phyloP scores from a whole-genome alignment of 2,113 vertebrate species.

The Catharus fuscescens region DNA sequence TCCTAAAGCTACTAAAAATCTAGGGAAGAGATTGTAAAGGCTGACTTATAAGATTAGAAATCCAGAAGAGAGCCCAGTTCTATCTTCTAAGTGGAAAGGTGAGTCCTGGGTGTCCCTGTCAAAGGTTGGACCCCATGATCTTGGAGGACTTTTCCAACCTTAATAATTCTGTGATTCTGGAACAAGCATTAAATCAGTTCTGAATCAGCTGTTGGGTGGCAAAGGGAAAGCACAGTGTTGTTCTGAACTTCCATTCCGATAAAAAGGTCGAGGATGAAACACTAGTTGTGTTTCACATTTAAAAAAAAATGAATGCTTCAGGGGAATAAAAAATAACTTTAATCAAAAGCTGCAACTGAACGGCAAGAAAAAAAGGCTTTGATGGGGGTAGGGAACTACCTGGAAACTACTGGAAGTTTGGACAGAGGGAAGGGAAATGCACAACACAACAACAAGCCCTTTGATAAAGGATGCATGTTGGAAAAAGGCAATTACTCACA shows the following conservation, averaged over 20 bases:
- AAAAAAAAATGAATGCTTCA: not conserved
- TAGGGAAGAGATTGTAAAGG: not conserved
- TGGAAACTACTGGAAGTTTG: not conserved
- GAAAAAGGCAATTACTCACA: not conserved
- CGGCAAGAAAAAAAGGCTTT: not conserved
- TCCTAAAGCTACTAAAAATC: not conserved
- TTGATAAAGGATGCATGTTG: not conserved
- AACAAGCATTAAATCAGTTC: not conserved
- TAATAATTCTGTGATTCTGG: not conserved
- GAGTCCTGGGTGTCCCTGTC: not conserved
- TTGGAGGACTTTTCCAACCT: not conserved
- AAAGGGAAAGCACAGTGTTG: not conserved
- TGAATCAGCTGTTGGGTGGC: not conserved
- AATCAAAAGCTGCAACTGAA: not conserved
- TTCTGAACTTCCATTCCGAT: not conserved
- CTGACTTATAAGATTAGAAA: not conserved
- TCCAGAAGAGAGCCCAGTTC: not conserved
- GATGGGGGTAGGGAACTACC: not conserved
- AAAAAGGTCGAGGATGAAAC: not conserved
- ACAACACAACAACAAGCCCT: not conserved
- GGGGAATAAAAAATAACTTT: not conserved
- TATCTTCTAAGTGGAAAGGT: not conserved
- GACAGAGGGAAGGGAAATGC: not conserved
- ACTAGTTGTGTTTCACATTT: not conserved
- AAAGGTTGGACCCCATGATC: accelerated